Evolutionary conservation across 1,140 invertebrate genomes (phyloP), one percentile per base, ranked within the genome.

Genomic region (Trichonephila inaurata): DNA sequence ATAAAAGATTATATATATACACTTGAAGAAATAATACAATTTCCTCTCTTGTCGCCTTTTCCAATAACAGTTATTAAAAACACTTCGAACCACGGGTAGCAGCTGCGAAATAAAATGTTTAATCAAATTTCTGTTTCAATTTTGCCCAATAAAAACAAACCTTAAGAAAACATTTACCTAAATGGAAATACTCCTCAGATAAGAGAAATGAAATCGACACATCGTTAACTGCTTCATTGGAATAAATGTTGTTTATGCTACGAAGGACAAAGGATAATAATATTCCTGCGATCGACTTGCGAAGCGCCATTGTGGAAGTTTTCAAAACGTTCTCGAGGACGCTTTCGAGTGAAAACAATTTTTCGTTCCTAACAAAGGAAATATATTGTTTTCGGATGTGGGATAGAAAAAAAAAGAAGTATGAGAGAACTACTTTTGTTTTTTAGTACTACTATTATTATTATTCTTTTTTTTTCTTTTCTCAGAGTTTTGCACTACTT

Each of bases 261-360:
- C n/a, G 82, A 83, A 83, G 82, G 82, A 83, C 82, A 83, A 83
- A 83, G 82, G 82, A 83, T 83, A 83, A 83, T 83, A 83, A 83
- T 58, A 83, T 83, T 83, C 82, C 51, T 21, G 6, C 82, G 28
- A 58, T 83, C 40, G 82, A 83, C 85, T 51, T 21, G 62, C 51
- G 60, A 64, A 58, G 58, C 16, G 85, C 16, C 85, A 33, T 33
- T 87, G 24, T 62, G 60, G n/a, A 21, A 87, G 8, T 33, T 87
- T 62, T 21, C 5, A n/a, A 62, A 61, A 61, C 2, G 85, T 16
- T 87, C 51, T 77, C 16, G 18, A 77, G 72, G 72, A 33, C 24
- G 72, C 28, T 77, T 28, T 87, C 21, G 18, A 64, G 24, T 51
- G 61, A 61, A 87, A 62, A 87, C 24, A 64, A 61, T 87, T 62